Evolutionary conservation across 1,140 invertebrate species (phyloP).

Genomic region (Sesamia nonagrioides): DNA sequence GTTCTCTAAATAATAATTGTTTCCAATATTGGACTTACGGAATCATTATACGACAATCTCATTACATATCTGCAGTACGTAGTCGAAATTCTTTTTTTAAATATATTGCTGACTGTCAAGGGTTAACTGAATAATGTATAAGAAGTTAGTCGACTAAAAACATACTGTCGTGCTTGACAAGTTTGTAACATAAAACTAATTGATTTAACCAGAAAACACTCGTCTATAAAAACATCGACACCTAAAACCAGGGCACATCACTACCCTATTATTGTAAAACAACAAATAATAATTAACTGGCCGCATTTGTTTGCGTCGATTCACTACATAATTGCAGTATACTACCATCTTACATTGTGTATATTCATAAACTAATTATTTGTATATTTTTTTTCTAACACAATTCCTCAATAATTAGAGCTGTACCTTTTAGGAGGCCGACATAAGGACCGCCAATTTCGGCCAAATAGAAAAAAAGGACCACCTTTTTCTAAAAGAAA

Average conservation of each 20-base stretch:
- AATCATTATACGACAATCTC: too few relatives aligned
- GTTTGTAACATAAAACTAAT: neutral
- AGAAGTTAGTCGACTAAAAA: too few relatives aligned
- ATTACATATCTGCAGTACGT: too few relatives aligned
- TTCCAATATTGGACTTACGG: neutral
- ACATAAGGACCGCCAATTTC: constrained; percentile 62
- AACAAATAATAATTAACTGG: constrained; percentile 70
- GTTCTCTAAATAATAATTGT: neutral
- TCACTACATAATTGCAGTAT: constrained; percentile 77
- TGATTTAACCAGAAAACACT: neutral
- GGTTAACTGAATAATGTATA: too few relatives aligned
- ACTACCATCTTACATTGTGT: constrained; percentile 75
- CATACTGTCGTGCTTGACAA: too few relatives aligned
- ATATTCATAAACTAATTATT: constrained; percentile 84
- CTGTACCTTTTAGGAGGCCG: constrained; percentile 67
- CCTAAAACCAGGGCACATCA: constrained; percentile 37
- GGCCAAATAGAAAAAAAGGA: constrained; percentile 59
- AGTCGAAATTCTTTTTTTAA: too few relatives aligned
- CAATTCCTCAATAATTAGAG: constrained; percentile 67
- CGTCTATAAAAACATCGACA: constrained; percentile 48
- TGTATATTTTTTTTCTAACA: constrained; percentile 68
- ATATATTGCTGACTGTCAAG: too few relatives aligned
- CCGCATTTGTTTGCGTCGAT: constrained; percentile 75
- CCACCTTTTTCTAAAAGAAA: constrained; percentile 71
- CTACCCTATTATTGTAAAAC: constrained; percentile 51